Percentiles rank a stretch among this genome's conserved stretches.
These are phyloP conservation scores for Eupithecia dodoneata DNA, from an alignment of 2,888 invertebrate genomes.

Conservation along the genomic window DNA sequence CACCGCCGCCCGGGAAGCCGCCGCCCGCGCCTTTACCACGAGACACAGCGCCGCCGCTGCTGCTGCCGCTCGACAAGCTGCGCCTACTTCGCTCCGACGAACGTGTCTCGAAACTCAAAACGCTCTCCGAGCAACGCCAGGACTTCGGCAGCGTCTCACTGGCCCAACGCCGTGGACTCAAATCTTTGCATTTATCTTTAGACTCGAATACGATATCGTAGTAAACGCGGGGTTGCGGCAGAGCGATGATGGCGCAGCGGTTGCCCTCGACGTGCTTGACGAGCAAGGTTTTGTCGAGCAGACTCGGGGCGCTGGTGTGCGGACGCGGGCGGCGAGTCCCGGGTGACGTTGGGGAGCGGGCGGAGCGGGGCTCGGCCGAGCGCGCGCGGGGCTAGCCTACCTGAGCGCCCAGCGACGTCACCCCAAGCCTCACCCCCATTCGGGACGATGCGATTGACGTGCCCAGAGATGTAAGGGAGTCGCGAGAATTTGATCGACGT, in stretches of 20 bases:
- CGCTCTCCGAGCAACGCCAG: constrained; percentile 78
- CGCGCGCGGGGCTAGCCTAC: constrained; percentile 85
- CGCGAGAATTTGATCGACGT: constrained; percentile 91
- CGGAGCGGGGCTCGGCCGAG: constrained; percentile 73
- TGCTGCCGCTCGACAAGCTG: constrained; percentile 63
- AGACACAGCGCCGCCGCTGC: constrained; percentile 47
- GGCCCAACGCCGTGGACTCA: constrained; percentile 71
- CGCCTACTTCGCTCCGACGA: constrained; percentile 63
- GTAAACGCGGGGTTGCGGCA: constrained; percentile 73
- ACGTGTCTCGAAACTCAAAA: constrained; percentile 64
- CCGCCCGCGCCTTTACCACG: constrained; percentile 46
- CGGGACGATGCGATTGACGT: constrained; percentile 86
- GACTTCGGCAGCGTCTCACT: constrained; percentile 76
- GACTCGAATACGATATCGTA: constrained; percentile 72
- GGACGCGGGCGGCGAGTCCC: constrained; percentile 55
- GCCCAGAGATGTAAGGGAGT: constrained; percentile 89
- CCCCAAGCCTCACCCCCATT: constrained; percentile 89
- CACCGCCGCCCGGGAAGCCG: constrained; percentile 60
- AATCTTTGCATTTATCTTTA: constrained; percentile 58
- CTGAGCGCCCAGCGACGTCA: constrained; percentile 87
- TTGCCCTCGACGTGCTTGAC: constrained; percentile 74
- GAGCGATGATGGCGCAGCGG: constrained; percentile 78
- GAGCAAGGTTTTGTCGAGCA: constrained; percentile 76
- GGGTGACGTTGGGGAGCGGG: constrained; percentile 58
- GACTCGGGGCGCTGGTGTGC: constrained; percentile 69